These are phyloP conservation scores for Eulemur rufifrons DNA, from an alignment of 2,113 vertebrate genomes.

Conservation along the genomic window DNA sequence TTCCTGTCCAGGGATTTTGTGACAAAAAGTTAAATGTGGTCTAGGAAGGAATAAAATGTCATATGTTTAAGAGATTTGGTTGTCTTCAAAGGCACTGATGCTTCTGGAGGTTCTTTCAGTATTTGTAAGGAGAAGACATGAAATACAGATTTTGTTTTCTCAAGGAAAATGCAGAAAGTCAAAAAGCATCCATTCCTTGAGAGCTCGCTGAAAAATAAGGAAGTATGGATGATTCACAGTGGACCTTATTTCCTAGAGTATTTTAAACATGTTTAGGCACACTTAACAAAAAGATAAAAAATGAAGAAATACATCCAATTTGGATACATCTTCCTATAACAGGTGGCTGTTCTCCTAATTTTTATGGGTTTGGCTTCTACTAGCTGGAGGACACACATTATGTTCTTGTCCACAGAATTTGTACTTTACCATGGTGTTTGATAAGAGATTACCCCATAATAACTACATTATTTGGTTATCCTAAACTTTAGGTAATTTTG, in stretches of 20 bases:
- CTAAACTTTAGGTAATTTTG: background rate
- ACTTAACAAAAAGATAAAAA: background rate
- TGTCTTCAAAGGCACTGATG: background rate
- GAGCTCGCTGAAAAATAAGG: background rate
- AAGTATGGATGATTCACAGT: background rate
- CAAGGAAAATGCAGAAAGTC: background rate
- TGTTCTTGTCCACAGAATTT: background rate
- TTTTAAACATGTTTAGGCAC: background rate
- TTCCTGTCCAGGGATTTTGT: background rate
- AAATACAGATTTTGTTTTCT: background rate
- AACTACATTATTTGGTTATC: background rate
- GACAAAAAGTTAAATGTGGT: background rate
- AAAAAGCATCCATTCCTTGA: background rate
- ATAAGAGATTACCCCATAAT: background rate
- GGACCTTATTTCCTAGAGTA: background rate
- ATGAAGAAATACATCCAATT: background rate
- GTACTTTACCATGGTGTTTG: background rate
- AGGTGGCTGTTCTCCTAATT: background rate
- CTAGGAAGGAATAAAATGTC: background rate
- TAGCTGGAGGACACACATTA: background rate
- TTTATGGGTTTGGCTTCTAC: background rate
- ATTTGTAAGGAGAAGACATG: background rate
- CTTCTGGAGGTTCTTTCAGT: background rate
- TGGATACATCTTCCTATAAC: background rate
- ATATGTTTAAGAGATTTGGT: background rate